Evolutionary conservation across 2,797 vertebrate genomes (phyloP).

Genomic region (Buceros bicornis): DNA sequence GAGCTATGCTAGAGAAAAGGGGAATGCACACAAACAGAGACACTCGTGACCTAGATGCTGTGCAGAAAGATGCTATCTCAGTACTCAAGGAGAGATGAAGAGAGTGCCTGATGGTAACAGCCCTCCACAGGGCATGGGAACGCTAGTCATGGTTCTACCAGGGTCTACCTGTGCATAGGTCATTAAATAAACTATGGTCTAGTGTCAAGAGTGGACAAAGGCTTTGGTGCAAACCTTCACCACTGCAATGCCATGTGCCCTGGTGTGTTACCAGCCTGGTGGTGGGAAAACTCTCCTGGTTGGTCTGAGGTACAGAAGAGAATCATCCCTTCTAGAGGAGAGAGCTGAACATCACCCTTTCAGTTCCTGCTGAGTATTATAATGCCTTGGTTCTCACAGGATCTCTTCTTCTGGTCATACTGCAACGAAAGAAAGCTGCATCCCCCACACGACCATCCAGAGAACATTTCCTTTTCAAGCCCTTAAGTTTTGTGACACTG

Average conservation of each 20-base stretch:
- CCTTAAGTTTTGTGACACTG: neutral
- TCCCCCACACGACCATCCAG: neutral
- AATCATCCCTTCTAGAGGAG: neutral
- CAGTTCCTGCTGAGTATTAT: neutral
- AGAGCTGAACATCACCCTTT: neutral
- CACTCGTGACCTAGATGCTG: neutral
- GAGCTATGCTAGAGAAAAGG: neutral
- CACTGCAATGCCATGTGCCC: neutral
- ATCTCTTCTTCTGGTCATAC: neutral
- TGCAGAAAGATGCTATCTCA: neutral
- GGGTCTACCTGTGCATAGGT: neutral
- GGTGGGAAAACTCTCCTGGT: neutral
- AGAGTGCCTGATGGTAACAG: neutral
- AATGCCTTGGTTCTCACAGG: neutral
- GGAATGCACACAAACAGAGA: neutral
- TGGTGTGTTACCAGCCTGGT: neutral
- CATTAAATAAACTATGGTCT: neutral
- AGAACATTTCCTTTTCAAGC: neutral
- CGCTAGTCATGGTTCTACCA: neutral
- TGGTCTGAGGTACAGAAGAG: neutral
- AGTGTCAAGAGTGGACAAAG: fast-evolving
- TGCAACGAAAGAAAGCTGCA: neutral
- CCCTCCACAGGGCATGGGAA: neutral
- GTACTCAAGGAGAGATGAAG: neutral
- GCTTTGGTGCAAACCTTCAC: neutral